Evolutionary conservation across 2,888 invertebrate genomes (phyloP).

Genomic region (Zhengitettix transpicula): DNA sequence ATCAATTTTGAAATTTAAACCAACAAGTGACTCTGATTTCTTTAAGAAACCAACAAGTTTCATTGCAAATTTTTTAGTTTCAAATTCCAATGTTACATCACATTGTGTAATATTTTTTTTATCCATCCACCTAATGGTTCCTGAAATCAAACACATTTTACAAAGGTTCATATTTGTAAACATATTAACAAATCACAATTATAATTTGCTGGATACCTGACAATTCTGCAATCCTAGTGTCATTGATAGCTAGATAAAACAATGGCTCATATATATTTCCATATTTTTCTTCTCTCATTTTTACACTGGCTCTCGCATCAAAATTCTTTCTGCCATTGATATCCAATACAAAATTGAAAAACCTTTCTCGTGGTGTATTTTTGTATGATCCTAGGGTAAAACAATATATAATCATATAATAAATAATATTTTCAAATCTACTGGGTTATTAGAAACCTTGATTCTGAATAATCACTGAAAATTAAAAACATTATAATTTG

Average conservation of each 20-base stretch:
- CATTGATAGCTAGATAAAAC: constrained; percentile 54
- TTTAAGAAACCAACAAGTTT: constrained; percentile 56
- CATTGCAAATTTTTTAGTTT: constrained; percentile 59
- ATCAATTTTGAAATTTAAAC: constrained; percentile 44
- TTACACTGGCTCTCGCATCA: constrained; percentile 44
- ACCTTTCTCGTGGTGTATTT: constrained; percentile 48
- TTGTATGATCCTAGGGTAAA: constrained; percentile 38
- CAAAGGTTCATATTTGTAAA: background rate
- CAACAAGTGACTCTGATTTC: constrained; percentile 31
- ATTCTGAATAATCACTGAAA: no score
- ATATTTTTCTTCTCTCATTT: constrained; percentile 38
- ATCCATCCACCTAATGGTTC: constrained; percentile 38
- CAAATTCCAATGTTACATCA: constrained; percentile 57
- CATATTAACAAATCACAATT: constrained; percentile 13
- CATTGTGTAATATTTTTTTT: constrained; percentile 60
- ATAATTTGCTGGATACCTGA: constrained; percentile 36
- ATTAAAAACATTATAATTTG: no score
- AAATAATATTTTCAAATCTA: no score
- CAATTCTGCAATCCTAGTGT: constrained; percentile 52
- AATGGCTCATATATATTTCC: constrained; percentile 54
- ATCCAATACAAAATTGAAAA: constrained; percentile 50
- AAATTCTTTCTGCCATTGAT: constrained; percentile 56
- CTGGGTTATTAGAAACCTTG: no score
- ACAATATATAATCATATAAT: background rate
- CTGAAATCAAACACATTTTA: constrained; percentile 22